Evolutionary conservation across 2,113 vertebrate genomes (phyloP).

Genomic region (Erpornis zantholeuca): DNA sequence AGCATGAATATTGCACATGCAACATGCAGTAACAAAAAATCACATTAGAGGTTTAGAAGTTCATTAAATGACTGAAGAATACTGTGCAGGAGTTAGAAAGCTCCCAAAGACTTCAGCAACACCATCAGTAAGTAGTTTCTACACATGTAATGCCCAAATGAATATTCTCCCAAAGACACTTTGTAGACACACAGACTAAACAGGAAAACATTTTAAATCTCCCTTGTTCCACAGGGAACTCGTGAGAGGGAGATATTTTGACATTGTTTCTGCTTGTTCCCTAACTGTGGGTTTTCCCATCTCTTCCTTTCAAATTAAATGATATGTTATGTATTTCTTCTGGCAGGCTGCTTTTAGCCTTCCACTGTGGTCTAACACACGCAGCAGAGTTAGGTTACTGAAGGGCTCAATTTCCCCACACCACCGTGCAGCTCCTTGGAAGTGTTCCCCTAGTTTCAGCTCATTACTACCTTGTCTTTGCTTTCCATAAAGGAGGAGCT

Average conservation of each 20-base stretch:
- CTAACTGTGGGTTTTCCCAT: background rate
- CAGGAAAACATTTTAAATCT: background rate
- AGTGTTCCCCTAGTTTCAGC: background rate
- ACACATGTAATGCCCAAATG: background rate
- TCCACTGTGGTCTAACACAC: background rate
- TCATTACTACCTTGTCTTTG: background rate
- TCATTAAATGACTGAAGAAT: background rate
- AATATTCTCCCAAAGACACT: background rate
- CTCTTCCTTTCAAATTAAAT: slow-evolving; percentile 1
- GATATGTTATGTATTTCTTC: background rate
- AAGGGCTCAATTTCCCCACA: background rate
- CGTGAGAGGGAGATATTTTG: background rate
- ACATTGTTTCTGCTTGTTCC: background rate
- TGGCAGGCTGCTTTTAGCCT: slow-evolving; percentile 9
- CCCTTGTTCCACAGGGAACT: background rate
- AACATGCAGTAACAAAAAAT: background rate
- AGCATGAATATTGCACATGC: background rate
- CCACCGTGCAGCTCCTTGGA: background rate
- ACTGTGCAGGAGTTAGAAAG: background rate
- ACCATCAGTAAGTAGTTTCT: background rate
- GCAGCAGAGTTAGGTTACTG: background rate
- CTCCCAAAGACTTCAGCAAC: background rate
- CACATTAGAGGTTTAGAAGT: background rate
- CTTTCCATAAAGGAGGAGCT: background rate
- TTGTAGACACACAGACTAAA: background rate